Conservation (phyloP, 2,888 invertebrate species). For the Scotopteryx bipunctaria region DNA sequence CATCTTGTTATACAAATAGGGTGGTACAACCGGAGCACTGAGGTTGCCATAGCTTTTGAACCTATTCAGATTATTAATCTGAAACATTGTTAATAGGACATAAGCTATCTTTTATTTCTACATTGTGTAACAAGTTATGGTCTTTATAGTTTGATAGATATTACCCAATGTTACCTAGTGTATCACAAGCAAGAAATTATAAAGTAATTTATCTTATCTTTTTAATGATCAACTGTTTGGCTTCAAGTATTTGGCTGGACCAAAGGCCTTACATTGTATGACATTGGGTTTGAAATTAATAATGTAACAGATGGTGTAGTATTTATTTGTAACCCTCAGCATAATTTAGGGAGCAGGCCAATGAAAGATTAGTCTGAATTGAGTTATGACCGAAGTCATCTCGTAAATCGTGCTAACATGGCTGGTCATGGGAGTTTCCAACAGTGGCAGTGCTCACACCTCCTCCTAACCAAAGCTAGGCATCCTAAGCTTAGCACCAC, state of each 20-base stretch:
- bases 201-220: conserved; percentile 4
- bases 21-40: too few species aligned
- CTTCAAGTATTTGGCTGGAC: conserved; percentile 9
- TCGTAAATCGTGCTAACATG: conserved; percentile 90
- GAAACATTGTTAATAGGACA: too few species aligned
- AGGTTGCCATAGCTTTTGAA: too few species aligned
- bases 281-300: conserved; percentile 8
- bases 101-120: background rate
- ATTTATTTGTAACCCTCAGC: conserved; percentile 66
- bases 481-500: conserved; percentile 78
- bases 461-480: conserved; percentile 70
- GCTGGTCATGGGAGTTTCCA: conserved; percentile 90
- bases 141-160: background rate
- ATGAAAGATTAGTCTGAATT: conserved; percentile 94
- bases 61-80: too few species aligned
- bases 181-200: background rate
- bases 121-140: background rate
- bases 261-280: background rate
- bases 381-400: conserved; percentile 87
- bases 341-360: conserved; percentile 77
- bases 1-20: too few species aligned
- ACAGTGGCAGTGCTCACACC: conserved; percentile 73
- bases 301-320: background rate
- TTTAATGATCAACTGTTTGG: conserved; percentile 13
- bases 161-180: background rate